Evolutionary conservation across 2,797 vertebrate species (phyloP), one percentile per base, ranked within the genome.

Genomic region (Macroramphosus scolopax): DNA sequence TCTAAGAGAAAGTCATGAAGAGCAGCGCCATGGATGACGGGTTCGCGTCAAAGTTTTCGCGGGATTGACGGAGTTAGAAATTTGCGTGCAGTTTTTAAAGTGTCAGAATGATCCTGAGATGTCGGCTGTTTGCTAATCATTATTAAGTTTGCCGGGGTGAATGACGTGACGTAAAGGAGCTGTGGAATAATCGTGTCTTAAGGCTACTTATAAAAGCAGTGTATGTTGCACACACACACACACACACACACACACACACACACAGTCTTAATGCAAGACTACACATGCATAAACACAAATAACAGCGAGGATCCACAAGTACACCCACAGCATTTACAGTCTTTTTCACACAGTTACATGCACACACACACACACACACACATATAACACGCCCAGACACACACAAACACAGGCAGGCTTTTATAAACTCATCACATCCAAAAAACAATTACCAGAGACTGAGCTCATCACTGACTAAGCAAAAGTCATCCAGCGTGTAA

Each of bases 391-490:
- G 17, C 45, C 36, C 55, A 30, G 14, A 35, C 5, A 28, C 33
- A 37, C 47, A 36, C 40, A 50, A 12, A 1, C 24, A 53, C 44
- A 76, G 13, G 47, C 31, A 76, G 26, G 52, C 72, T 79, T 87
- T 85, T 82, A 88, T 82, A 83, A 86, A 87, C 82, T 87, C 82
- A 87, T 87, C 85, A 85, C 76, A 80, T 80, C 63, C 68, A 76
- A 81, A 88, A 88, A 85, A 88, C 80, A 90, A 89, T 89, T 88
- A 88, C 82, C 77, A 67, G 71, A 79, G 72, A 85, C 75, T 82
- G 82, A 80, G 84, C 80, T 87, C 86, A 85, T 88, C 78, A 85
- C 80, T 83, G 85, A 87, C 84, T 84, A 85, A 87, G 82, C 82
- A 87, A 85, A 88, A 83, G 74, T 82, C 80, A 84, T 82, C 72